Base-by-base conservation (phyloP, 2,113 vertebrate genomes). In the Poecilia latipinna region DNA sequence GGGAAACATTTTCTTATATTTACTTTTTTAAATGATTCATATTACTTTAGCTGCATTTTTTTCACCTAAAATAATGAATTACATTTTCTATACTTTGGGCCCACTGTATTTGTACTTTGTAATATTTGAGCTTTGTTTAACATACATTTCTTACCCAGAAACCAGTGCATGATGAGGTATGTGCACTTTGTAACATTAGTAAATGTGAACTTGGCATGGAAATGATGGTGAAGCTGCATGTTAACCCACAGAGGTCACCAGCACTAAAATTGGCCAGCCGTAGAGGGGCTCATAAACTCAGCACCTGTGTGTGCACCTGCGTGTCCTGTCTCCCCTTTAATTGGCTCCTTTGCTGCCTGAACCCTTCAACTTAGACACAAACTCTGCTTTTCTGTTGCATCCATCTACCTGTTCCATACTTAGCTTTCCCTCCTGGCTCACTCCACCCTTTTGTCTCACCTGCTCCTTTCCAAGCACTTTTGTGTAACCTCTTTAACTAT, bases 301-400 rank as follows among this genome's bases (percentile, higher is more conserved):
- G 82, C 79, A 72, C 65, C 75, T 62, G 72, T 72, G 83, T 72
- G 70, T 84, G 82, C 79, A 72, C 65, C 75, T 62, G 72, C 70
- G 82, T 72, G 70, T 84, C 61, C 71, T 82, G 63, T 62, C 61
- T 81, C 29, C 51, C 60, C 33, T 66, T 61, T 90, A 85, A 88
- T 88, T 83, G 83, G 86, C 79, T 86, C 81, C 82, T 86, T 77
- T 81, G 81, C 79, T 80, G 68, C 65, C 65, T 17, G 37, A 74
- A 65, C 37, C 69, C 61, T 67, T 65, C 80, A 73, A 73, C 75
- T 77, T 67, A 82, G 77, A 79, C 51, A 3, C 68, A 62, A 70
- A 68, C 39, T 67, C 76, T 68, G 57, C 42, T 80, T 74, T 74
- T 44, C 51, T 61, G 42, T 60, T 75, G 26, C 72, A 54, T 61